Percentiles rank a stretch among this genome's conserved stretches.
Conservation (phyloP, 2,797 vertebrate genomes). For the Botia kubotai region DNA sequence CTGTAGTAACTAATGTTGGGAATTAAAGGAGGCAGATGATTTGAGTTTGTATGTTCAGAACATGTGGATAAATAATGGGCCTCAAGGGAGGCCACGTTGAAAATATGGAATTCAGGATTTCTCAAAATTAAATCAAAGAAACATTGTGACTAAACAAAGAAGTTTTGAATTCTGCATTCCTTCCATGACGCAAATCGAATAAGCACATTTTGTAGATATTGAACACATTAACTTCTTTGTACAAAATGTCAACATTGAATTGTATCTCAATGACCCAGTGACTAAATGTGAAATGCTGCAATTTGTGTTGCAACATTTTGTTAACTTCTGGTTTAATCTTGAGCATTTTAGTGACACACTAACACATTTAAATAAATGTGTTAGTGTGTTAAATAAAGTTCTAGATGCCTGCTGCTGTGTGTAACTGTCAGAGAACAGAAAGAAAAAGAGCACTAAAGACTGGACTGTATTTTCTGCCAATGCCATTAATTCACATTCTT, state of each 20-base stretch:
- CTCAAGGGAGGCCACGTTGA: not conserved
- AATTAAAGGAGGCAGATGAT: not conserved
- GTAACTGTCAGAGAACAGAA: not conserved
- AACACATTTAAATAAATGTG: not conserved
- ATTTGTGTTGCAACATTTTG: too few relatives aligned
- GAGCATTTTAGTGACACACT: not conserved
- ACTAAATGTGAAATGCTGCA: too few relatives aligned
- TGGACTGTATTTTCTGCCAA: not conserved
- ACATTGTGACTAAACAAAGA: not conserved
- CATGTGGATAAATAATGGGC: too few relatives aligned
- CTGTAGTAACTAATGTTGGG: not conserved
- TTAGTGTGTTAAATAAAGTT: not conserved
- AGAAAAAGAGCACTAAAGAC: not conserved
- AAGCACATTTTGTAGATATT: too few relatives aligned
- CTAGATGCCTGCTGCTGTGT: not conserved
- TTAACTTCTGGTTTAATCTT: not conserved
- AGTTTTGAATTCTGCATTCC: not conserved
- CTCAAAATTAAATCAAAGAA: not conserved
- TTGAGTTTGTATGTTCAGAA: not conserved
- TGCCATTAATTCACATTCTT: slow-evolving; percentile 14
- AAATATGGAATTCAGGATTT: not conserved
- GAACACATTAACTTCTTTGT: too few relatives aligned
- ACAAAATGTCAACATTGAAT: too few relatives aligned
- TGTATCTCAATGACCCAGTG: too few relatives aligned
- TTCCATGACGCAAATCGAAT: not conserved